Evolutionary conservation across 2,888 invertebrate species (phyloP).

Genomic region (Melikaiella ostensackeni): DNA sequence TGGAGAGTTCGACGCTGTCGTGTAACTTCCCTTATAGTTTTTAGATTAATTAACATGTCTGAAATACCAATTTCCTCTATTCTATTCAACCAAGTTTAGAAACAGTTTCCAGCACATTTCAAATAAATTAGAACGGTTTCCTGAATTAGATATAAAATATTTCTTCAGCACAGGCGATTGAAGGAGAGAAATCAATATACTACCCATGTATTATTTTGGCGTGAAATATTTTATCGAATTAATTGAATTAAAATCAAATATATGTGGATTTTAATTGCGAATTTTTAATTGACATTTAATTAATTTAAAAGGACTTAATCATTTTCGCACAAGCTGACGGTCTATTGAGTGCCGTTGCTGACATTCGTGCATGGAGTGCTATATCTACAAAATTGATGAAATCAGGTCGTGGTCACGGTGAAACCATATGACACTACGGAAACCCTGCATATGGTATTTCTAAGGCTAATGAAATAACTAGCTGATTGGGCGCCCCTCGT

Average conservation of each 20-base stretch:
- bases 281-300: background rate
- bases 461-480: conserved; percentile 21
- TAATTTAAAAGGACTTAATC: too few relatives aligned
- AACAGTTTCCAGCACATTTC: background rate
- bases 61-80: background rate
- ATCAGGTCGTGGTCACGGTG: conserved; percentile 29
- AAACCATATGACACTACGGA: conserved; percentile 25
- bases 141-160: background rate
- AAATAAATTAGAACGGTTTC: background rate
- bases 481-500: background rate
- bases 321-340: background rate
- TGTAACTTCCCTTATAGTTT: conserved; percentile 11
- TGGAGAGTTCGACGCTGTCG: conserved; percentile 11
- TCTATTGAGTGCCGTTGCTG: background rate
- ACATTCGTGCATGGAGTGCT: background rate
- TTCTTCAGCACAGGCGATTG: too few relatives aligned
- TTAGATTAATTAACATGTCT: conserved; percentile 29
- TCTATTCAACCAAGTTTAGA: background rate
- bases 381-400: conserved; percentile 24
- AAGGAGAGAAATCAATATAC: too few relatives aligned
- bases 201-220: too few relatives aligned
- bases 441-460: conserved; percentile 24
- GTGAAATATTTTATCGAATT: too few relatives aligned
- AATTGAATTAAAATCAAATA: too few relatives aligned
- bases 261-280: too few relatives aligned